phyloP scores from a whole-genome alignment of 2,113 vertebrate species.

The Columbina picui region DNA sequence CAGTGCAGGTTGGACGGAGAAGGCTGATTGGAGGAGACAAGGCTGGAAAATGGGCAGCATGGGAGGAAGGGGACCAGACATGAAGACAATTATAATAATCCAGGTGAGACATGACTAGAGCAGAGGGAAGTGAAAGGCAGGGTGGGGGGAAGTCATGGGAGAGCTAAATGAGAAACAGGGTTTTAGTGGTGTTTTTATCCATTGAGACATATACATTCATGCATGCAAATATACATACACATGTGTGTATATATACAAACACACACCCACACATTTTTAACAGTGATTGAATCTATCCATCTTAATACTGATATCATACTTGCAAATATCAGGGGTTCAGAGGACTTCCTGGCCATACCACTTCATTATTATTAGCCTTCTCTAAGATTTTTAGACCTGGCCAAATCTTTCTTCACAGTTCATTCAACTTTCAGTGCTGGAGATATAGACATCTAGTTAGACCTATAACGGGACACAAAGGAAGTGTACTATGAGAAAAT shows the following conservation, averaged over 20 bases:
- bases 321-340: background rate
- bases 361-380: background rate
- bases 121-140: background rate
- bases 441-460: background rate
- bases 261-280: background rate
- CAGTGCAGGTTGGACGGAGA: fast-evolving
- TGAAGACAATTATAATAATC: background rate
- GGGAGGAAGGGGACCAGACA: background rate
- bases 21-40: background rate
- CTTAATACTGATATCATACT: background rate
- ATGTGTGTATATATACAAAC: background rate
- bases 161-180: background rate
- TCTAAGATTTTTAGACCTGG: background rate
- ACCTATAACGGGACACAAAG: background rate
- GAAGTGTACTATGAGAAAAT: background rate
- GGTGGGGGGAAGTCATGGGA: background rate
- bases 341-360: background rate
- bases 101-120: background rate
- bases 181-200: background rate
- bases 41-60: background rate
- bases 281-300: background rate
- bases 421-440: background rate
- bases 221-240: background rate
- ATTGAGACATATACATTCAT: background rate
- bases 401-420: background rate